These are phyloP conservation scores for Symphodus melops DNA, from an alignment of 2,113 vertebrate genomes.

Conservation along the genomic window DNA sequence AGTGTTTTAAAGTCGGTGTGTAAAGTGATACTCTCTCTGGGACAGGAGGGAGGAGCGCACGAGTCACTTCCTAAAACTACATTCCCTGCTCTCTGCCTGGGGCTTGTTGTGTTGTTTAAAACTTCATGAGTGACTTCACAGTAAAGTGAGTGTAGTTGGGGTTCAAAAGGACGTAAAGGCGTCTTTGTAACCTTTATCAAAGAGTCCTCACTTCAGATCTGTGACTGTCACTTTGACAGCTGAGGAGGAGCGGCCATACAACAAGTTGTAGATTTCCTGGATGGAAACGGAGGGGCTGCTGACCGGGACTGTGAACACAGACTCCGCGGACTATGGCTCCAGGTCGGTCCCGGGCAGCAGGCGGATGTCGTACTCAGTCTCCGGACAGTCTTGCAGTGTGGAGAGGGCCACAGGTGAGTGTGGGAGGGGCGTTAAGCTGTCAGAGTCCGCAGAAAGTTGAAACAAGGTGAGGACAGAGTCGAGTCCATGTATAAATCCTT, in stretches of 20 bases:
- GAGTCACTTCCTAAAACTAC: constrained; percentile 54
- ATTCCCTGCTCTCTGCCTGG: not conserved
- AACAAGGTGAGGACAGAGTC: not conserved
- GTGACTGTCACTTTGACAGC: not conserved
- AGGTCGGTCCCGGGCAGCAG: constrained; percentile 7
- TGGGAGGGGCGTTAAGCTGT: not conserved
- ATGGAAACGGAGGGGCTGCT: constrained; percentile 81
- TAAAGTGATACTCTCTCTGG: constrained; percentile 24
- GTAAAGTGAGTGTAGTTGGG: not conserved
- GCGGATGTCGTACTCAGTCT: constrained; percentile 41
- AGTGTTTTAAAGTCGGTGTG: constrained; percentile 12
- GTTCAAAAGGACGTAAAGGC: not conserved
- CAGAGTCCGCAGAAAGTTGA: not conserved
- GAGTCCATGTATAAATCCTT: not conserved
- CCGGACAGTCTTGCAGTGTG: constrained; percentile 14
- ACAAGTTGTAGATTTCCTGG: not conserved
- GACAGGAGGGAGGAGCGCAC: constrained; percentile 15
- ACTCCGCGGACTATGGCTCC: constrained; percentile 57
- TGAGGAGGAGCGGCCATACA: not conserved
- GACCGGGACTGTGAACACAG: constrained; percentile 31
- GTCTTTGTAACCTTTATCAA: not conserved
- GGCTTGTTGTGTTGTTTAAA: not conserved
- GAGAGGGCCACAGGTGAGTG: constrained; percentile 59
- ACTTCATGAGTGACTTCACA: not conserved
- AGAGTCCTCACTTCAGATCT: not conserved